These are phyloP conservation scores for Mesorhabditis spiculigera DNA, from an alignment of 2,888 invertebrate genomes.

Conservation along the genomic window DNA sequence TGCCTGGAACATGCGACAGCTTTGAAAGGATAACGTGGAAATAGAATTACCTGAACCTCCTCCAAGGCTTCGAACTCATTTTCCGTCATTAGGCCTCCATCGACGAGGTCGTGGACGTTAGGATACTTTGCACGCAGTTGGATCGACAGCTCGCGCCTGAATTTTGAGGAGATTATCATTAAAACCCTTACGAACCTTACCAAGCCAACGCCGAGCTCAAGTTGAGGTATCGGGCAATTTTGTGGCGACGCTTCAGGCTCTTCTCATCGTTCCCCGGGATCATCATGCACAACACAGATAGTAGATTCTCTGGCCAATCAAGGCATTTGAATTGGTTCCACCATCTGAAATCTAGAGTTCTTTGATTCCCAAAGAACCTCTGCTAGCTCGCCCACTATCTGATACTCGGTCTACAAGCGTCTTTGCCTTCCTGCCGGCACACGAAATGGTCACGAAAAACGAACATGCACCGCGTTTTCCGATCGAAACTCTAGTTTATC, in stretches of 20 bases:
- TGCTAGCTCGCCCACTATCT: too few species aligned
- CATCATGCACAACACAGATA: slow-evolving; percentile 34
- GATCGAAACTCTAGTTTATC: too few species aligned
- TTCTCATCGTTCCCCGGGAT: slow-evolving; percentile 31
- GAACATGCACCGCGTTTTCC: too few species aligned
- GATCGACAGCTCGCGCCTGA: slow-evolving; percentile 41
- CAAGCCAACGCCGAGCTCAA: slow-evolving; percentile 38
- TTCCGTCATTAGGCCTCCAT: slow-evolving; percentile 34
- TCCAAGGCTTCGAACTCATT: slow-evolving; percentile 35
- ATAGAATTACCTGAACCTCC: slow-evolving; percentile 18
- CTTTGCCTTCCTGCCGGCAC: too few species aligned
- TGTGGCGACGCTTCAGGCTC: slow-evolving; percentile 26
- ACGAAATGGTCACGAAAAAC: too few species aligned
- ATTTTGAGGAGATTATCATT: not conserved
- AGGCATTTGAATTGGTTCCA: slow-evolving; percentile 43
- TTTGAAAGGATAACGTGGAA: too few species aligned
- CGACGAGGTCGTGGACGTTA: slow-evolving; percentile 23
- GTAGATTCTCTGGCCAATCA: slow-evolving; percentile 37
- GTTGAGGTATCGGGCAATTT: slow-evolving; percentile 43
- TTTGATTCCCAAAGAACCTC: too few species aligned
- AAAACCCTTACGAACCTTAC: slow-evolving; percentile 16
- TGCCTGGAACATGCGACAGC: slow-evolving; percentile 14
- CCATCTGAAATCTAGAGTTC: slow-evolving; percentile 21
- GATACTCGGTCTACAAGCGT: too few species aligned
- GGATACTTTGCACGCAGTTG: slow-evolving; percentile 42